phyloP scores from a whole-genome alignment of 2,888 invertebrate species.

The Drosophila subquinaria region DNA sequence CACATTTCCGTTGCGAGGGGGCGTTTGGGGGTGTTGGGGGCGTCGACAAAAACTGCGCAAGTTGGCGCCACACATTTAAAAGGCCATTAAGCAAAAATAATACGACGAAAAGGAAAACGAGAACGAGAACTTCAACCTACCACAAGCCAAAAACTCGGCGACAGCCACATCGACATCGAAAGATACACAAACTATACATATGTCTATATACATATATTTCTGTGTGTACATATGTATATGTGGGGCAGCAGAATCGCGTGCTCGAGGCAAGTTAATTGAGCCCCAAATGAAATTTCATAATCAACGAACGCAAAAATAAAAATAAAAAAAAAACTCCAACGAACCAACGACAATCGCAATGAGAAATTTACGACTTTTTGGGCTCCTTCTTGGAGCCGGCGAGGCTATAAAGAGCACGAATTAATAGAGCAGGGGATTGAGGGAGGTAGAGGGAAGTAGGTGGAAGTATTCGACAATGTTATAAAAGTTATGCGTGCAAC shows the following conservation, averaged over 20 bases:
- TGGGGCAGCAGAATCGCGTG: slow-evolving; percentile 73
- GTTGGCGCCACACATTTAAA: slow-evolving; percentile 60
- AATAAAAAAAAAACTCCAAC: slow-evolving; percentile 24
- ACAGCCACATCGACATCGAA: slow-evolving; percentile 11
- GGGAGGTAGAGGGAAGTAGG: not conserved
- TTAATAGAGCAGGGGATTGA: not conserved
- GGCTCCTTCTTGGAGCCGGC: slow-evolving; percentile 52
- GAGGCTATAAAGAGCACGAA: slow-evolving; percentile 37
- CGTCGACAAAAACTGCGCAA: slow-evolving; percentile 17
- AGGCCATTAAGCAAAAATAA: slow-evolving; percentile 46
- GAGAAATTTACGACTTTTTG: slow-evolving; percentile 50
- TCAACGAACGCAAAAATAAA: slow-evolving; percentile 55
- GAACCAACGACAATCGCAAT: slow-evolving; percentile 34
- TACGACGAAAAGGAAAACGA: not conserved
- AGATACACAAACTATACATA: slow-evolving; percentile 17
- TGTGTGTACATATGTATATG: slow-evolving; percentile 32
- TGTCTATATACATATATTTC: not conserved
- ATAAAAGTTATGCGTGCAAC: slow-evolving; percentile 45
- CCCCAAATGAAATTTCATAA: slow-evolving; percentile 75
- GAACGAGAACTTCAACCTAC: slow-evolving; percentile 42
- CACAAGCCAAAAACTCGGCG: slow-evolving; percentile 35
- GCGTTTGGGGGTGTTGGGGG: not conserved
- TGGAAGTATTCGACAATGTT: slow-evolving; percentile 21
- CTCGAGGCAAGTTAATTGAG: slow-evolving; percentile 72
- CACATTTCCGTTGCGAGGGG: slow-evolving; percentile 38